Base-by-base conservation (phyloP, 35 echinoderm and acorn worm genomes). In the Diadema setosum region DNA sequence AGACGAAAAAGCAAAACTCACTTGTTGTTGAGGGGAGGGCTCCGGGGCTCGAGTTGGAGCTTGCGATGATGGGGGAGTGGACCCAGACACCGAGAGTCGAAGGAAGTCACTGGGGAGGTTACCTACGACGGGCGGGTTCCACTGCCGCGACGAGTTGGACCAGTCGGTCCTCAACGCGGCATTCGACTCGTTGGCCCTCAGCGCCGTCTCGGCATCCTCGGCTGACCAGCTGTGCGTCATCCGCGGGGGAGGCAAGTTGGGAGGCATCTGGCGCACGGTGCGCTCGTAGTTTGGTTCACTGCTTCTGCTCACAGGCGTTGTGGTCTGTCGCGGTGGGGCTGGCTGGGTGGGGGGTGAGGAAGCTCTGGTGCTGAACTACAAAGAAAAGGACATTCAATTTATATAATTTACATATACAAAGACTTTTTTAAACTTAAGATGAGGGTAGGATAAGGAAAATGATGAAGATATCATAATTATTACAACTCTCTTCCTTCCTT, bases 101-200 rank as follows among this genome's bases (percentile, higher is more conserved):
- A 94, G 80, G 82, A 94, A 94, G 59, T 94, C 87, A 6, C 75
- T 39, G 3, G 92, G 92, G 3, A 94, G 82, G 2, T 84, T 44
- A 3, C 92, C 92, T 3, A 94, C 17, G 45, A 94, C 61, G 0
- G 92, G 92, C 36, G 92, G 92, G 65, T 94, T 94, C 92, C 92
- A 94, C 57, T 80, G 14, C 42, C 82, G 80, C 36, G 75, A 75
- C 12, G 57, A 65, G 17, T 48, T 40, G 0, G 44, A 7, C 36
- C 44, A n/a, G n/a, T n/a, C 40, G 34, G 44, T n/a, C 44, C 73
- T 42, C 35, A 25, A 41, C 15, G 24, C 24, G 0, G 37, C 63
- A 34, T 67, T 67, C 73, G 27, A 41, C 14, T 44, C 24, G 36
- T 44, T 78, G 14, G 39, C 73, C 35, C 73, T 78, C 0, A 41